Conservation (phyloP, 2,888 invertebrate species). For the Deilephila porcellus region DNA sequence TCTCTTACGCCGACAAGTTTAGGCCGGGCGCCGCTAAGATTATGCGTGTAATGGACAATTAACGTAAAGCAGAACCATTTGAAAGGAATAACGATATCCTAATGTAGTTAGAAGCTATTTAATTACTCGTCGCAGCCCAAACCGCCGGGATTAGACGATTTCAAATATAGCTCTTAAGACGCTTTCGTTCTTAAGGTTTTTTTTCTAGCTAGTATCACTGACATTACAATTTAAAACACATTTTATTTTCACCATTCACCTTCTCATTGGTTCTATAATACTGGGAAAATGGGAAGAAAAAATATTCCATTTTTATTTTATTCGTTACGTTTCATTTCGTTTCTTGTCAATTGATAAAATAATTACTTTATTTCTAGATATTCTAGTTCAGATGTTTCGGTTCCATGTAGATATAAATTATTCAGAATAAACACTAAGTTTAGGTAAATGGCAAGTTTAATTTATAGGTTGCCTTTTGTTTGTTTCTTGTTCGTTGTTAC, state of each 20-base stretch:
- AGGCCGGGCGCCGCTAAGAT: conserved; percentile 51
- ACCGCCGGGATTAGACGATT: conserved; percentile 50
- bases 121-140: conserved; percentile 62
- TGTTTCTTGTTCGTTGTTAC: no score
- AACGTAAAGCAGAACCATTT: conserved; percentile 55
- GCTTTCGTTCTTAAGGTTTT: neutral
- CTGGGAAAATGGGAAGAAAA: neutral
- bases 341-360: no score
- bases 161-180: conserved; percentile 33
- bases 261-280: neutral
- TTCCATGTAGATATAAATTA: no score
- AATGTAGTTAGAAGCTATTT: conserved; percentile 59
- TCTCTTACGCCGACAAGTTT: conserved; percentile 38
- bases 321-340: neutral
- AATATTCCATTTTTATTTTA: neutral
- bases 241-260: neutral
- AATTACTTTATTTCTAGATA: no score
- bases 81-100: conserved; percentile 63
- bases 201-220: neutral
- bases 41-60: conserved; percentile 60
- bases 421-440: no score
- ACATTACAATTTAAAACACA: no score
- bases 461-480: no score
- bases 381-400: no score
- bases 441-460: no score